A percentile compares a stretch with the other conserved stretches of the same genome.
phyloP scores from a whole-genome alignment of 2,113 vertebrate genomes.

The Salvelinus sp. region DNA sequence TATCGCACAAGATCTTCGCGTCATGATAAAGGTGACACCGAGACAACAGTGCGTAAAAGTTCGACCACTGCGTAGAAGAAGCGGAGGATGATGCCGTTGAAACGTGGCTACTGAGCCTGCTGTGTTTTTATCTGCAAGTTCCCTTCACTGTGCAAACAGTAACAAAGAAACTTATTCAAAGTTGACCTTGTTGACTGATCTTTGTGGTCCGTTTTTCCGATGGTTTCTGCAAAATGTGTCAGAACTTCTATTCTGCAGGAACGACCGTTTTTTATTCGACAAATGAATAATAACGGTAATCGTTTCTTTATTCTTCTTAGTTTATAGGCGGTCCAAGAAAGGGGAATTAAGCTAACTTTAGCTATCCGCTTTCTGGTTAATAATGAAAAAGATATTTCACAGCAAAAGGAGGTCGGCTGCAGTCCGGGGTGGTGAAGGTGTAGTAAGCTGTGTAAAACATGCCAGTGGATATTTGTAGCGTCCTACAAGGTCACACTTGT shows the following conservation, averaged over 20 bases:
- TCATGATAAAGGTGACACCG: constrained; percentile 61
- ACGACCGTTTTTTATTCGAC: background rate
- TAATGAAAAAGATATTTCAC: background rate
- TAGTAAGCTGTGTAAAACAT: background rate
- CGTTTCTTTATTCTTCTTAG: background rate
- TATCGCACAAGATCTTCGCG: constrained; percentile 58
- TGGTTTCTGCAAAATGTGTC: too few relatives aligned
- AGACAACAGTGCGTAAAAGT: constrained; percentile 8
- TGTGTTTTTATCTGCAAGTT: background rate
- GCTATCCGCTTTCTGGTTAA: background rate
- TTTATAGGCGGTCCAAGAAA: constrained; percentile 1
- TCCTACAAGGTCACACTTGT: background rate
- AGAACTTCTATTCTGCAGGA: background rate
- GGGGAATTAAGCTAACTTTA: background rate
- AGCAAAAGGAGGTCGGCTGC: background rate
- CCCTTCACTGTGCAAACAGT: background rate
- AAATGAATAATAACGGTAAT: background rate
- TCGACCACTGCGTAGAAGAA: background rate
- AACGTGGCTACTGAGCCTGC: background rate
- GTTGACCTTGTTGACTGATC: background rate
- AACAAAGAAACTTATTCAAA: background rate
- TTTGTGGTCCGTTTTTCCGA: background rate
- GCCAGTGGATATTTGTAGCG: constrained; percentile 43
- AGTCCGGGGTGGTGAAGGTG: background rate
- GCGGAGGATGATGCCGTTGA: background rate